A percentile compares a stretch with the other conserved stretches of the same genome.
Conservation (phyloP, 2,113 vertebrate species). For the Protobothrops flavoviridis region DNA sequence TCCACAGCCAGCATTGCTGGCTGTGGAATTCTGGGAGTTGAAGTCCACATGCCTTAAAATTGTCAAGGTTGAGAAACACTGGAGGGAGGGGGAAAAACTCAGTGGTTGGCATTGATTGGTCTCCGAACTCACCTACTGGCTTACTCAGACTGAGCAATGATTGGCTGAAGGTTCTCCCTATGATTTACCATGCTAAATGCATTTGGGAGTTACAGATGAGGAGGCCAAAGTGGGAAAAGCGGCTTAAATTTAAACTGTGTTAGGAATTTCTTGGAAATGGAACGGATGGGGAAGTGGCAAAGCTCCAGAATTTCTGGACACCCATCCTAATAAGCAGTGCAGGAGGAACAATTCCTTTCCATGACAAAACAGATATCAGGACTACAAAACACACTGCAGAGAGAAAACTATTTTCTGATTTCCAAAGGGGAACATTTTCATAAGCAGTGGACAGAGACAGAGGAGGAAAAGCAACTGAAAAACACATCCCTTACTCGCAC, state of each 20-base stretch:
- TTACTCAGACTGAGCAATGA: background rate
- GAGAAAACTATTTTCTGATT: background rate
- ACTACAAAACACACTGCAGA: background rate
- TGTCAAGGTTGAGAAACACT: too few species aligned
- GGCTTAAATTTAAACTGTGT: background rate
- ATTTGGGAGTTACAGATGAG: background rate
- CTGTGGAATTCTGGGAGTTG: too few species aligned
- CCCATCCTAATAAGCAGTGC: background rate
- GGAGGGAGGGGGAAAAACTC: background rate
- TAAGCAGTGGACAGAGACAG: background rate
- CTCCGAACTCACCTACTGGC: background rate
- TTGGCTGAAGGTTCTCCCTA: background rate
- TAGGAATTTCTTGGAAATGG: background rate
- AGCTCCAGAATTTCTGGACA: background rate
- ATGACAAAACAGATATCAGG: background rate
- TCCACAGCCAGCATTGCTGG: too few species aligned
- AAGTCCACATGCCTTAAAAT: too few species aligned
- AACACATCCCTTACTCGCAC: fast-evolving
- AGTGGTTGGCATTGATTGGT: background rate
- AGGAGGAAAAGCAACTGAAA: background rate
- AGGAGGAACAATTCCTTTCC: background rate
- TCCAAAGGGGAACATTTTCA: background rate
- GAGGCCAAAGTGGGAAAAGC: background rate
- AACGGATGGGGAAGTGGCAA: background rate
- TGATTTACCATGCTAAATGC: background rate